Evolutionary conservation across 2,113 vertebrate genomes (phyloP), one percentile per base, ranked within the genome.

Genomic region (Loxodonta africana): DNA sequence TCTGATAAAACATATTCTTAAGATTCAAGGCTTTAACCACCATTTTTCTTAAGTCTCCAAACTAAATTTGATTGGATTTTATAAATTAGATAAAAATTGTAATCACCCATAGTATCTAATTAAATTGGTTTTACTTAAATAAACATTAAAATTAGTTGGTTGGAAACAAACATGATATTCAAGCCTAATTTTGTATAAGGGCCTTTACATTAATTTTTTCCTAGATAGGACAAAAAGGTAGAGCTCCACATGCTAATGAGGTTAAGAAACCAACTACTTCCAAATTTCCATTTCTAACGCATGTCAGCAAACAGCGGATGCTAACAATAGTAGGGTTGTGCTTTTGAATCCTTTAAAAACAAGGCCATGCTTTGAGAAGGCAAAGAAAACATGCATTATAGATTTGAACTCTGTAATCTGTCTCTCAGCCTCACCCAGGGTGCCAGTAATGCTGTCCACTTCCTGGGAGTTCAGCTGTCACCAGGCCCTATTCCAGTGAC

Each of bases 211-310:
- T 4, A 93, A 84, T 8, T 2, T 3, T 62, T 73, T 60, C 63
- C 44, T 53, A 62, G 2, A 77, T 33, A 57, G 28, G 9, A 88
- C 53, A 57, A 57, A 77, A 82, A 92, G 44, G 71, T 94, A 21
- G 83, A 96, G 88, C 23, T 48, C 41, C 17, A 86, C 77, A 81
- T 94, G 80, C 93, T 82, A 78, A 97, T 84, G 33, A 77, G 65
- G 81, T 95, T 80, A 96, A 94, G 60, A 28, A 57, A 85, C 83
- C 63, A 90, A 30, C 2, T 76, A 69, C 81, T 96, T 94, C 65
- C 17, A 87, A 91, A 95, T 94, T 94, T 96, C 83, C 87, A 76
- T 95, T 97, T 95, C 65, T 28, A 95, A 94, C 18, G 95, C 62
- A 17, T 63, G 90, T 94, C 93, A 96, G 91, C 94, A 91, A 94